Evolutionary conservation across 2,888 invertebrate genomes (phyloP), one percentile per base, ranked within the genome.

Genomic region (Rhagonycha lutea): DNA sequence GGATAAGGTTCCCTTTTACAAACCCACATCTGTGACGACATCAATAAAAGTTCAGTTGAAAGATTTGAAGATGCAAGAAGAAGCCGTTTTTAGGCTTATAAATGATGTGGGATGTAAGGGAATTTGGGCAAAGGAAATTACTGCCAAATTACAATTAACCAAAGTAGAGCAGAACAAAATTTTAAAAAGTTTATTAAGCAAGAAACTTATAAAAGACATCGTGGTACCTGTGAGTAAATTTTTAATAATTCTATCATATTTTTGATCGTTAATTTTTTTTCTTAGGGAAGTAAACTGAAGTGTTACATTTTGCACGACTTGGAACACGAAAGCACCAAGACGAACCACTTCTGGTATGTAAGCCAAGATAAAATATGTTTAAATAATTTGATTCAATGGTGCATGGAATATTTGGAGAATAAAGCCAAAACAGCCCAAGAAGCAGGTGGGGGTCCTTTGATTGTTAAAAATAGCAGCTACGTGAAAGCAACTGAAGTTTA

Each of bases 331-430:
- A 92, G 94, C 79, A 94, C 98, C 0, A 93, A 99, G 63, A 98
- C 98, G 18, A 99, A 99, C n/a, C 99, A 99, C 11, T 96, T 98
- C 4, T 99, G 98, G 97, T 99, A 98, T 87, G 96, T 96, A 86
- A 97, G 97, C 88, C 97, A 98, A 88, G 98, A 98, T 84, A 95
- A 96, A 0, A 98, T 98, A 88, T 98, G 99, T 90, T 98, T 99
- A 0, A 97, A 98, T 86, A 94, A 98, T 47, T 90, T 99, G 2
- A 97, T 96, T 88, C 95, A 97, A 80, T 98, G 98, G 82, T 98
- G 98, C 84, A 92, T 94, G 78, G 91, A 95, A 81, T 98, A 93
- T 85, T 88, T 98, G 9, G 92, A 93, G 82, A 92, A 94, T 86
- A 93, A 94, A 87, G 89, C 91, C 68, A 94, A 94, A 80, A 91